phyloP scores from a whole-genome alignment of 2,113 vertebrate genomes.

The Pardalotus punctatus region DNA sequence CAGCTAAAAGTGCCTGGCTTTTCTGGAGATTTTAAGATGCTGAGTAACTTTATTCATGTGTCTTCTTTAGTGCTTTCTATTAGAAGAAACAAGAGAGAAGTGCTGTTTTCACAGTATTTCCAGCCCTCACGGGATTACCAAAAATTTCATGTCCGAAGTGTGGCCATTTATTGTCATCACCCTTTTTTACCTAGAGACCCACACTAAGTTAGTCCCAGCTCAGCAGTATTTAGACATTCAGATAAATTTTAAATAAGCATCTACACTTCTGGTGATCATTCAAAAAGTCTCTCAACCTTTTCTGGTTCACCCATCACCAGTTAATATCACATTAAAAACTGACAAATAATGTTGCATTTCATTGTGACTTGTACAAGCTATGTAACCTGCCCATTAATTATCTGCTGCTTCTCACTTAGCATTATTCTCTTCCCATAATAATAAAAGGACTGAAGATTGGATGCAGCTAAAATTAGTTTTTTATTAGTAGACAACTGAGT shows the following conservation, averaged over 20 bases:
- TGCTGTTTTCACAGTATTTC: neutral
- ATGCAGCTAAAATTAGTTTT: neutral
- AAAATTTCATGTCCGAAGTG: neutral
- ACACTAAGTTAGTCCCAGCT: neutral
- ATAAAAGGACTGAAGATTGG: neutral
- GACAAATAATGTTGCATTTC: constrained; percentile 22
- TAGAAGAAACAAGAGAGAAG: neutral
- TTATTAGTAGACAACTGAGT: neutral
- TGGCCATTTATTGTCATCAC: neutral
- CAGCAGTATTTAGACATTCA: neutral
- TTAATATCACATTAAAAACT: constrained; percentile 27
- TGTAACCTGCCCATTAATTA: constrained; percentile 17
- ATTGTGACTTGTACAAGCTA: neutral
- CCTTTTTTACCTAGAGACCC: neutral
- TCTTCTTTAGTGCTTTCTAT: neutral
- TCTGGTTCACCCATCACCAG: constrained; percentile 10
- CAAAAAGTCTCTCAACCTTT: constrained; percentile 22
- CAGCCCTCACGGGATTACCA: neutral
- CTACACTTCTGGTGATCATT: neutral
- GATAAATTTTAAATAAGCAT: neutral
- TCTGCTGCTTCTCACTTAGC: constrained; percentile 1
- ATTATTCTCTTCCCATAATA: neutral
- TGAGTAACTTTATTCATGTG: neutral
- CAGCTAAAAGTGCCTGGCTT: neutral
- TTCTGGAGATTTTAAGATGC: neutral